Evolutionary conservation across 37 sponge, comb jelly and placozoan genomes (phyloP).

Genomic region (Chondrilla cf. caribensis): DNA sequence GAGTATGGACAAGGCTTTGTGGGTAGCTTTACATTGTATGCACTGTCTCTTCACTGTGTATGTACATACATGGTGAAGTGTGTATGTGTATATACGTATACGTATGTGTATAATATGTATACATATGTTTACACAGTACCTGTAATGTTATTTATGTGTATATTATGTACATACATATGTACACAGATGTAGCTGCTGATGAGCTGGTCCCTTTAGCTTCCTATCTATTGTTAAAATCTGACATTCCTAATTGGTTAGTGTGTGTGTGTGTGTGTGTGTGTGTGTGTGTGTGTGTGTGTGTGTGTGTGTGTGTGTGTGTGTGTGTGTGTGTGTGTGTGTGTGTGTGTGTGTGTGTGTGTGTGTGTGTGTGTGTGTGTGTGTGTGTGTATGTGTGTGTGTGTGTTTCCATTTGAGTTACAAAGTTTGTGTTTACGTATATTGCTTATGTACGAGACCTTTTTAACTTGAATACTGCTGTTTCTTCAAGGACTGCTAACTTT

Average conservation of each 20-base stretch:
- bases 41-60: background rate
- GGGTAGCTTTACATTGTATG: background rate
- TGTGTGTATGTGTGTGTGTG: no score
- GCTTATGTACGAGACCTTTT: background rate
- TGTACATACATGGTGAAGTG: background rate
- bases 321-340: slow-evolving; percentile 22
- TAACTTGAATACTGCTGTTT: background rate
- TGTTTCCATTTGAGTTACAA: background rate
- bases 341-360: slow-evolving; percentile 23
- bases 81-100: no score
- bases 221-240: slow-evolving; percentile 76
- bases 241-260: slow-evolving; percentile 92
- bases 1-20: no score
- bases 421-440: background rate
- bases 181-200: slow-evolving; percentile 79
- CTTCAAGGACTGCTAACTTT: slow-evolving; percentile 74
- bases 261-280: slow-evolving; percentile 22
- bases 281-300: slow-evolving; percentile 23
- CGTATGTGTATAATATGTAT: no score
- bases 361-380: slow-evolving; percentile 22
- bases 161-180: background rate
- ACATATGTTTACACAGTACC: background rate
- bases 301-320: slow-evolving; percentile 22
- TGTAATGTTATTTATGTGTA: background rate
- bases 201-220: slow-evolving; percentile 93